Percentiles rank a stretch among this genome's conserved stretches.
Conservation (phyloP, 2,113 vertebrate species). For the Hucho hucho region DNA sequence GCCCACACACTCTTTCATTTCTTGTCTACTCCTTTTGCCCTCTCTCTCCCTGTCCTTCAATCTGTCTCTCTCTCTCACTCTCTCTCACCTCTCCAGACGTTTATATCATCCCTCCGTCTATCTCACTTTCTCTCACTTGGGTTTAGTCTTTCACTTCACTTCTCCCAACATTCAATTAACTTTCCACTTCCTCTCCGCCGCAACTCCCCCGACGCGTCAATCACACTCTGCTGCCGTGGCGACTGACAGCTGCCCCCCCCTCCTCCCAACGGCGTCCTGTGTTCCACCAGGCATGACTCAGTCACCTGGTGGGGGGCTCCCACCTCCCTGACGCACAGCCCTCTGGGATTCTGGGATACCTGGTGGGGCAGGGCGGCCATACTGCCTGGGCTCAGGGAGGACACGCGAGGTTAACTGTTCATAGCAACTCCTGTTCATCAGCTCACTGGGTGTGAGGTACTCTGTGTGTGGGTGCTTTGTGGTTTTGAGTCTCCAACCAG, state of each 20-base stretch:
- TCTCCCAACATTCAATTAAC: slow-evolving; percentile 36
- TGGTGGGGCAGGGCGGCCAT: not conserved
- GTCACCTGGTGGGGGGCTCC: slow-evolving; percentile 17
- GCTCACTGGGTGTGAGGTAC: not conserved
- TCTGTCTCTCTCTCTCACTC: slow-evolving; percentile 29
- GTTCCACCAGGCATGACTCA: slow-evolving; percentile 19
- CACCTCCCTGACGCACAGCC: not conserved
- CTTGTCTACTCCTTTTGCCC: slow-evolving; percentile 34
- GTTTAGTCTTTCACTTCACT: slow-evolving; percentile 21
- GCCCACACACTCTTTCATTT: not conserved
- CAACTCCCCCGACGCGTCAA: slow-evolving; percentile 25
- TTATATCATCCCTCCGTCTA: slow-evolving; percentile 1
- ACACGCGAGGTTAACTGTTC: not conserved
- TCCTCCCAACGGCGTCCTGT: not conserved
- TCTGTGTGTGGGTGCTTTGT: not conserved
- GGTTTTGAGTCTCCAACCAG: not conserved
- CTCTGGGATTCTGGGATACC: slow-evolving; percentile 7
- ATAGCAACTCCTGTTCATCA: not conserved
- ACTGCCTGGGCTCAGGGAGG: not conserved
- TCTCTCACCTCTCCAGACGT: not conserved
- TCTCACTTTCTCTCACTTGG: slow-evolving; percentile 15
- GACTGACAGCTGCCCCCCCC: slow-evolving; percentile 13
- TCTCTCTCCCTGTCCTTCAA: slow-evolving; percentile 11
- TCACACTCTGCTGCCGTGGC: slow-evolving; percentile 10
- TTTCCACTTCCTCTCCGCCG: slow-evolving; percentile 27